Conservation (phyloP, 2,113 vertebrate genomes). For the Galbula dea region DNA sequence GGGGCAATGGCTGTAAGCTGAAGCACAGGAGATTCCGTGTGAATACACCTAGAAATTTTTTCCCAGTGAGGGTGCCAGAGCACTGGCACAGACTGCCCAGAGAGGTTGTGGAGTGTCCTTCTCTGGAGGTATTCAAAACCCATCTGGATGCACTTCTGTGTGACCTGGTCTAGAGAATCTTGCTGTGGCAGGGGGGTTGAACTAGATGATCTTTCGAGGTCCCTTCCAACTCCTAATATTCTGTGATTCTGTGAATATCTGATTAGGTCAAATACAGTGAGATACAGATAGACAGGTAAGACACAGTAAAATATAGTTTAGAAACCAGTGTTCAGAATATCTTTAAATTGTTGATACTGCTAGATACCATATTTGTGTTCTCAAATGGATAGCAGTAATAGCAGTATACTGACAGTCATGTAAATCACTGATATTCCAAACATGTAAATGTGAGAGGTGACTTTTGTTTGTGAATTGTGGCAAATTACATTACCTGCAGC, state of each 20-base stretch:
- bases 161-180: no score
- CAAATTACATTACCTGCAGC: background rate
- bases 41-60: no score
- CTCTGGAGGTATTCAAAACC: no score
- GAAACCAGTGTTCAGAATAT: background rate
- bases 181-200: no score
- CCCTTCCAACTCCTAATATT: no score
- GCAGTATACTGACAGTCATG: background rate
- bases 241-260: background rate
- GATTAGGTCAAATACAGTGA: background rate
- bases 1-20: no score
- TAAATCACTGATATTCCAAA: background rate
- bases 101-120: no score
- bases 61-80: no score
- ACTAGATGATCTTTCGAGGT: no score
- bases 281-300: background rate
- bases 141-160: no score
- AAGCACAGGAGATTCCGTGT: no score
- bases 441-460: background rate
- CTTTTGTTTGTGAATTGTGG: background rate
- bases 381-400: background rate
- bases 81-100: no score
- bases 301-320: background rate
- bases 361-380: background rate
- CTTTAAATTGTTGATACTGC: background rate